Evolutionary conservation across 64 coral and sea anemone species (phyloP), one percentile per base, ranked within the genome.

Genomic region (Dendronephthya gigantea): DNA sequence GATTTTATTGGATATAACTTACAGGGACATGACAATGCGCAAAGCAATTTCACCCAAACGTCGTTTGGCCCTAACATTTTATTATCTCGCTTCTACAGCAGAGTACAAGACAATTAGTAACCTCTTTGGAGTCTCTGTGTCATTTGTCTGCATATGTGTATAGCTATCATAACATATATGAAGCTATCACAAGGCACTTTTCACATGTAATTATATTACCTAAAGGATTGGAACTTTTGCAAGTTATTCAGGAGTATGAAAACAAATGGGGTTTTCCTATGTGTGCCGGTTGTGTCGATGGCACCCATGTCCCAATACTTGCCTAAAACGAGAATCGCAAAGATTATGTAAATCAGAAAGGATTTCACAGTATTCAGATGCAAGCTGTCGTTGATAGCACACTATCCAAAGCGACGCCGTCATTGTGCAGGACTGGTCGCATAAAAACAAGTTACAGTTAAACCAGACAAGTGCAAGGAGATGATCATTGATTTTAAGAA

Each of bases 261-360:
- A 48, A 86, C 17, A 89, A 86, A 83, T 89, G 83, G 86, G 91
- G 91, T 40, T 89, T 92, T 52, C 91, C 91, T 74, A 75, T 75
- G 69, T 75, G 69, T 33, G 69, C 69, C 23, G 69, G 69, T 31
- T 31, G 29, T 9, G 25, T 75, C 17, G 69, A 75, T 75, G 69
- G 69, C 25, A 3, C 69, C 28, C 66, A 50, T 50, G 16, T 50
- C 48, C 48, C 48, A 9, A 70, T 31, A 70, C 19, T 19, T 6
- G 66, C 66, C 23, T n/a, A 9, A 33, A 89, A 33, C 2, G 30
- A 75, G 35, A 89, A 86, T 62, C 87, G 83, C 43, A 83, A 30
- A 17, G 83, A 83, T 8, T 92, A 89, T 35, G 74, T 89, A 0
- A 92, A 92, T 48, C 84, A 88, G 17, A 89, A 92, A 68, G 81